Evolutionary conservation across 2,113 vertebrate genomes (phyloP).

Genomic region (Pseudopipra pipra): DNA sequence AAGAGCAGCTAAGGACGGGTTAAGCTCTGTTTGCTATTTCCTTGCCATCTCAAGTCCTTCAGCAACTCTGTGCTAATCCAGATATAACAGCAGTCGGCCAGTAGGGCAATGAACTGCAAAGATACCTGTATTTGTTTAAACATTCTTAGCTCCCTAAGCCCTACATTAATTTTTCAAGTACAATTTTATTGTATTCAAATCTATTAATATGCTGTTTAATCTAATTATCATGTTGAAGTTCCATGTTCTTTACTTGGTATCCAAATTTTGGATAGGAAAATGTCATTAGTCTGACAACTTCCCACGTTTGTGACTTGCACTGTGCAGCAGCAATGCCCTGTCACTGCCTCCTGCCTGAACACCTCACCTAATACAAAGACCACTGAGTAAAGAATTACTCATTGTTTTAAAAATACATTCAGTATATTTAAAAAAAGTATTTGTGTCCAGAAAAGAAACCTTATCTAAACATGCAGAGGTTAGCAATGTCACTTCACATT

Average conservation of each 20-base stretch:
- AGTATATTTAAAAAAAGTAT: background rate
- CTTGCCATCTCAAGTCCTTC: background rate
- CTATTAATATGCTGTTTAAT: background rate
- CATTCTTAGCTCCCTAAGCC: background rate
- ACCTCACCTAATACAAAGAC: background rate
- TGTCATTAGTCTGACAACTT: background rate
- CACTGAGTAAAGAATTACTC: background rate
- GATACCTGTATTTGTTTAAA: background rate
- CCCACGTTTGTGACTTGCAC: background rate
- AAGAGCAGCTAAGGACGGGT: background rate
- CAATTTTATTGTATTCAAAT: background rate
- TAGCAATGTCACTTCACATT: conserved; percentile 5
- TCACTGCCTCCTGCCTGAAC: background rate
- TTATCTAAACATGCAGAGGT: conserved; percentile 2
- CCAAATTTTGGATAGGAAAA: background rate
- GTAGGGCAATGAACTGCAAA: background rate
- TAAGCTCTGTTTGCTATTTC: background rate
- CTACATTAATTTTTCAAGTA: background rate
- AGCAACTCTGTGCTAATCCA: background rate
- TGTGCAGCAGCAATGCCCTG: background rate
- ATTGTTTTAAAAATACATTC: conserved; percentile 29
- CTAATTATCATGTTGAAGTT: background rate
- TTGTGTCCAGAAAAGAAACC: background rate
- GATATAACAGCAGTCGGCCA: background rate
- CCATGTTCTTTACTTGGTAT: background rate